Percentiles rank a stretch among this genome's conserved stretches.
phyloP scores from a whole-genome alignment of 2,113 vertebrate species.

The Vulpes lagopus region DNA sequence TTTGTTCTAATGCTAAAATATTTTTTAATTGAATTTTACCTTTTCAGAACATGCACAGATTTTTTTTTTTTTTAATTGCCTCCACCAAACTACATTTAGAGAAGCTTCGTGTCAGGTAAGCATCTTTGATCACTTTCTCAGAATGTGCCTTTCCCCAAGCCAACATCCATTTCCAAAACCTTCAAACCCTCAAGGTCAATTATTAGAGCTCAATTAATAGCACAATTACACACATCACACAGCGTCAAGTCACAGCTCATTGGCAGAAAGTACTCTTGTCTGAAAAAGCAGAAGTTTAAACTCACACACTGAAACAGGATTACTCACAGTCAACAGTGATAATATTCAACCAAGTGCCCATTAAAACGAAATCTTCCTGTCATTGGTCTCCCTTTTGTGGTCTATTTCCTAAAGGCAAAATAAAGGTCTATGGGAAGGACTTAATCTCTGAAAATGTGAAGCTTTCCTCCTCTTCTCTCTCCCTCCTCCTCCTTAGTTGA shows the following conservation, averaged over 20 bases:
- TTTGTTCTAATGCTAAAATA: not conserved
- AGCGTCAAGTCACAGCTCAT: not conserved
- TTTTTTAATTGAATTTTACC: not conserved
- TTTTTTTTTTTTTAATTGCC: not conserved
- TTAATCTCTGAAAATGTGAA: not conserved
- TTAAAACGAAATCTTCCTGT: slow-evolving; percentile 20
- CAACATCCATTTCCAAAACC: not conserved
- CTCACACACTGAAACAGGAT: not conserved
- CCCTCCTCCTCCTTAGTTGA: not conserved
- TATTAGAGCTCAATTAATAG: slow-evolving; percentile 47
- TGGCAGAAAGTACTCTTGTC: not conserved
- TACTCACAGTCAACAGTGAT: not conserved
- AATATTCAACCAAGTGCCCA: not conserved
- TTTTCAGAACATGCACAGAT: not conserved
- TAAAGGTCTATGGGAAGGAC: not conserved
- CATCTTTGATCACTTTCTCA: not conserved
- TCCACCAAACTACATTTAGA: not conserved
- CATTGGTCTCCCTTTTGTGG: not conserved
- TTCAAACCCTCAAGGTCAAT: not conserved
- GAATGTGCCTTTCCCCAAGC: not conserved
- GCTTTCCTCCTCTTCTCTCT: not conserved
- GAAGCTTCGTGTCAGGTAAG: not conserved
- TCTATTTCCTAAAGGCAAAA: no score
- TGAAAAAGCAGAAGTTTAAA: not conserved
- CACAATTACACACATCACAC: not conserved